Percentiles rank a stretch among this genome's conserved stretches.
Conservation (phyloP, 1,140 invertebrate genomes). For the Drosophila mauritiana region DNA sequence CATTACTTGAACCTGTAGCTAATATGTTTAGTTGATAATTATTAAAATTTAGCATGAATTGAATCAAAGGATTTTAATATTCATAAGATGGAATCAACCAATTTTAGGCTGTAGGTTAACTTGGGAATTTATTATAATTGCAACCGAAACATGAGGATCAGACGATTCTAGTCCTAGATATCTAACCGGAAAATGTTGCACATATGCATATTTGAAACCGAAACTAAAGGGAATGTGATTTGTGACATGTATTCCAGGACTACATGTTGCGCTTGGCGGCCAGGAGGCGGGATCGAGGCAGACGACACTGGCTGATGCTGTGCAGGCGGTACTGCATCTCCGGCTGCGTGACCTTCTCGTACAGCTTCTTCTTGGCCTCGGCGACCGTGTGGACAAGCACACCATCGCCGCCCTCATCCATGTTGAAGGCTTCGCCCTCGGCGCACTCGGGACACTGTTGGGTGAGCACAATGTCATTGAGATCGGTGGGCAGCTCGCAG, state of each 20-base stretch:
- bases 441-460: conserved; percentile 80
- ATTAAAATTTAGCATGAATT: conserved; percentile 33
- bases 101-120: no score
- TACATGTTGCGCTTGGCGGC: conserved; percentile 69
- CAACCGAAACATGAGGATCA: background rate
- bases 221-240: background rate
- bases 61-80: background rate
- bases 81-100: no score
- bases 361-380: conserved; percentile 70
- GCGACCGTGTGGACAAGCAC: conserved; percentile 60
- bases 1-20: conserved; percentile 32
- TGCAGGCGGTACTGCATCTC: conserved; percentile 80
- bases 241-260: no score
- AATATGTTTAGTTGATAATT: conserved; percentile 12
- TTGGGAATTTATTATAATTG: background rate
- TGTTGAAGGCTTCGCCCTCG: conserved; percentile 76
- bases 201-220: background rate
- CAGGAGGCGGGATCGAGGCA: conserved; percentile 66
- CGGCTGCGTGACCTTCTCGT: conserved; percentile 75
- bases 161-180: background rate
- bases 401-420: conserved; percentile 70
- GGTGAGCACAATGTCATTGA: conserved; percentile 73
- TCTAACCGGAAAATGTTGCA: background rate
- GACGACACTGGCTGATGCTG: conserved; percentile 73
- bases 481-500: conserved; percentile 65